These are phyloP conservation scores for Origma solitaria DNA, from an alignment of 2,113 vertebrate genomes.

Conservation along the genomic window DNA sequence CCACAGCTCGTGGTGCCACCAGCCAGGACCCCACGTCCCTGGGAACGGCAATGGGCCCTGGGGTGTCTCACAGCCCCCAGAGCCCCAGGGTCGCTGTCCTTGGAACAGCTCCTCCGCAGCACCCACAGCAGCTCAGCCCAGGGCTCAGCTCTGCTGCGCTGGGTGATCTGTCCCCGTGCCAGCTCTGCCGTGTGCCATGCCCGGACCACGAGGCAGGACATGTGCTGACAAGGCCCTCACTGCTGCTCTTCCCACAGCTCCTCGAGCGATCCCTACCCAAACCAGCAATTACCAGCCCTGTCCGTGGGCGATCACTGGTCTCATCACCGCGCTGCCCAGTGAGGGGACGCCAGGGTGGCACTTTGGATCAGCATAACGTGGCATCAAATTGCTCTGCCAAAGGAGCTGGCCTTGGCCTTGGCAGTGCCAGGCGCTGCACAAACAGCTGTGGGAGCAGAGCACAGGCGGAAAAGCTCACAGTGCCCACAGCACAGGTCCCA, in stretches of 20 bases:
- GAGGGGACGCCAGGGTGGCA: not conserved
- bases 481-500: not conserved
- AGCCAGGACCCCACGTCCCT: fast-evolving
- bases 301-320: not conserved
- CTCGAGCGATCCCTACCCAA: not conserved
- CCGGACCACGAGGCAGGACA: not conserved
- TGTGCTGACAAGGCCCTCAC: not conserved
- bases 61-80: not conserved
- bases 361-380: fast-evolving
- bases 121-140: not conserved
- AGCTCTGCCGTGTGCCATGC: not conserved
- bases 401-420: not conserved
- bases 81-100: not conserved
- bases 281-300: not conserved
- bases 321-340: fast-evolving
- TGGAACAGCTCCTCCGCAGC: fast-evolving
- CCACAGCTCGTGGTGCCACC: not conserved
- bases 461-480: fast-evolving
- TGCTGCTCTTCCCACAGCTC: not conserved
- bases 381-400: not conserved
- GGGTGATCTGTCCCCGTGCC: not conserved
- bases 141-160: not conserved
- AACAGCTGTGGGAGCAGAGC: not conserved
- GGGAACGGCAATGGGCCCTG: fast-evolving
- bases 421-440: not conserved